A percentile compares a stretch with the other conserved stretches of the same genome.
Evolutionary conservation across 1,140 invertebrate species (phyloP).

Genomic region (Hormaphis cornu): DNA sequence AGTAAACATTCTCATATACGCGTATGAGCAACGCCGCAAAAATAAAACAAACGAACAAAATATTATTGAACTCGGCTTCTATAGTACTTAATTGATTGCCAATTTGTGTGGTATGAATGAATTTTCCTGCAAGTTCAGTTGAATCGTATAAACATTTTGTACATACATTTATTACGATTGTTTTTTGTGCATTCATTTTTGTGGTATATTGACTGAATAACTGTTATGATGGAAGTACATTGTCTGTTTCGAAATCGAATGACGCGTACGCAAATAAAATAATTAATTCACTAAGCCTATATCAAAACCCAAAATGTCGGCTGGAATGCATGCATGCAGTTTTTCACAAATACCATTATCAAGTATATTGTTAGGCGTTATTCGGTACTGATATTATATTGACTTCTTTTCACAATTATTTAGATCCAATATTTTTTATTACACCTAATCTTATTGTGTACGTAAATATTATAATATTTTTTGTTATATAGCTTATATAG

Average conservation of each 20-base stretch:
- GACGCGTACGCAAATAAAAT: not conserved
- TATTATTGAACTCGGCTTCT: not conserved
- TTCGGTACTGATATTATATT: too few species aligned
- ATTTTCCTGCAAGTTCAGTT: not conserved
- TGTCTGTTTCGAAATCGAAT: not conserved
- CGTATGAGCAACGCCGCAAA: not conserved
- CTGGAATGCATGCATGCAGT: too few species aligned
- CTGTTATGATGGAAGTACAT: not conserved
- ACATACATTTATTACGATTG: not conserved
- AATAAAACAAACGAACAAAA: not conserved
- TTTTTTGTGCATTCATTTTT: slow-evolving; percentile 12
- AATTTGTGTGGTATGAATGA: not conserved
- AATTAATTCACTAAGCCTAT: not conserved
- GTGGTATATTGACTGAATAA: not conserved
- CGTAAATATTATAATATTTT: too few species aligned
- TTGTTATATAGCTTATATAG: too few species aligned
- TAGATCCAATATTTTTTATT: too few species aligned
- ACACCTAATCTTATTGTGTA: too few species aligned
- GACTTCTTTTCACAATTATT: too few species aligned
- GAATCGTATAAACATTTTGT: not conserved
- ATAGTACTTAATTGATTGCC: not conserved
- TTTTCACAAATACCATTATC: too few species aligned
- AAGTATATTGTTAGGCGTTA: too few species aligned
- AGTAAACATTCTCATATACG: too few species aligned
- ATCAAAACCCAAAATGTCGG: not conserved